phyloP scores from a whole-genome alignment of 2,113 vertebrate genomes.

The Strix aluco region DNA sequence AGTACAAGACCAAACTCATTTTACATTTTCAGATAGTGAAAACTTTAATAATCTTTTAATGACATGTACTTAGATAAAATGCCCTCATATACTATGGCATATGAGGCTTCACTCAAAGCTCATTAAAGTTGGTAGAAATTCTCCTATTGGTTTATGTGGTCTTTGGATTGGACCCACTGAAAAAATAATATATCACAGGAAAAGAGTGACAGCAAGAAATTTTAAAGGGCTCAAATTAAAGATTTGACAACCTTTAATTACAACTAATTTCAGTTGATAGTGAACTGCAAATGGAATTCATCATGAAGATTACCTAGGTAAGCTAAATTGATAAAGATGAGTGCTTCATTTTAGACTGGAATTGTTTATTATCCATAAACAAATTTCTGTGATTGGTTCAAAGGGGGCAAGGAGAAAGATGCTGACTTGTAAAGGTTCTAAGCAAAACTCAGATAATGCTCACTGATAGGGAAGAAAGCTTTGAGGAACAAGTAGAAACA shows the following conservation, averaged over 20 bases:
- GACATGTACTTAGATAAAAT: neutral
- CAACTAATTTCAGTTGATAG: constrained; percentile 4
- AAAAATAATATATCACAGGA: neutral
- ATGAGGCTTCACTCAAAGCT: neutral
- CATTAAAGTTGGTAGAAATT: neutral
- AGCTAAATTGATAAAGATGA: constrained; percentile 30
- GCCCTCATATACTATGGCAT: neutral
- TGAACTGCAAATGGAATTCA: constrained; percentile 23
- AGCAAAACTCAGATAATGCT: neutral
- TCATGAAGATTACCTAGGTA: constrained; percentile 49
- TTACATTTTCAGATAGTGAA: neutral
- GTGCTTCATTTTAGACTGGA: constrained; percentile 55
- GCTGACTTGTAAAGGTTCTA: neutral
- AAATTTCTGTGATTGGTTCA: neutral
- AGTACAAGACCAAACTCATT: neutral
- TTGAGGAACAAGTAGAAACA: neutral
- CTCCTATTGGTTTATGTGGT: neutral
- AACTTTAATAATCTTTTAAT: neutral
- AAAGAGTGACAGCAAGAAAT: neutral
- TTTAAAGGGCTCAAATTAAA: constrained; percentile 38
- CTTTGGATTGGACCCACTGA: neutral
- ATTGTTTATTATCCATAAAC: constrained; percentile 72
- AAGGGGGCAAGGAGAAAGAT: neutral
- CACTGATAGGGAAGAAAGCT: neutral
- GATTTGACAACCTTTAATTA: constrained; percentile 47